A percentile compares a stretch with the other conserved stretches of the same genome.
Evolutionary conservation across 2,888 invertebrate species (phyloP).

Genomic region (Pristionchus arcanus): DNA sequence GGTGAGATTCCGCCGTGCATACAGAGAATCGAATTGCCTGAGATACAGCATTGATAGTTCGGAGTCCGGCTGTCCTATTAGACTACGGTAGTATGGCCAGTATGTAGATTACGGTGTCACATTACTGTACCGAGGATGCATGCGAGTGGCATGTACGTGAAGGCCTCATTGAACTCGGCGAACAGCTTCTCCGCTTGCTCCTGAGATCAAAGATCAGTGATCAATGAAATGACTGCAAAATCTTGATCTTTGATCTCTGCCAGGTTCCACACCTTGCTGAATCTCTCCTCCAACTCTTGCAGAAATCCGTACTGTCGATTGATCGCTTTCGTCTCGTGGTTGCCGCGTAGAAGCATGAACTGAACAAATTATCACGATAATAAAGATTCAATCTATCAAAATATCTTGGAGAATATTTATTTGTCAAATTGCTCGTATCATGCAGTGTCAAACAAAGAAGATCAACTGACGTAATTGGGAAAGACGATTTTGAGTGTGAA

Average conservation of each 20-base stretch:
- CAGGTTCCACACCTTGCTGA: neutral
- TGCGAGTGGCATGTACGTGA: constrained; percentile 50
- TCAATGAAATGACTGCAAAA: neutral
- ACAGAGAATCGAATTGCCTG: constrained; percentile 38
- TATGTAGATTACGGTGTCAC: neutral
- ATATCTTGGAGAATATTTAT: neutral
- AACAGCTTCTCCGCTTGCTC: constrained; percentile 13
- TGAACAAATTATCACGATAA: neutral
- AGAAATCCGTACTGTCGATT: constrained; percentile 26
- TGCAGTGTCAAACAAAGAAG: neutral
- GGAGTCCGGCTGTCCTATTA: too few relatives aligned
- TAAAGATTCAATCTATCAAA: too few relatives aligned
- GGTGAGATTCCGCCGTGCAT: constrained; percentile 51
- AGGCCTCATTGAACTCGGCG: constrained; percentile 28
- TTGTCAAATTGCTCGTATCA: neutral
- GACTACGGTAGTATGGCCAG: too few relatives aligned
- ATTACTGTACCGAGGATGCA: constrained; percentile 28
- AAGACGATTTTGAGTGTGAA: constrained; percentile 43
- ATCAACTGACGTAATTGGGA: neutral
- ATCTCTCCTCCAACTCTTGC: constrained; percentile 39
- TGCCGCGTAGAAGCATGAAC: constrained; percentile 44
- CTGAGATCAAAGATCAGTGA: neutral
- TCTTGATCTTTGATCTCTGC: too few relatives aligned
- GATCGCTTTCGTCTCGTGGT: constrained; percentile 51
- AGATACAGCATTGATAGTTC: neutral